These are phyloP conservation scores for Crematogaster levior DNA, from an alignment of 2,888 invertebrate species.

Conservation along the genomic window DNA sequence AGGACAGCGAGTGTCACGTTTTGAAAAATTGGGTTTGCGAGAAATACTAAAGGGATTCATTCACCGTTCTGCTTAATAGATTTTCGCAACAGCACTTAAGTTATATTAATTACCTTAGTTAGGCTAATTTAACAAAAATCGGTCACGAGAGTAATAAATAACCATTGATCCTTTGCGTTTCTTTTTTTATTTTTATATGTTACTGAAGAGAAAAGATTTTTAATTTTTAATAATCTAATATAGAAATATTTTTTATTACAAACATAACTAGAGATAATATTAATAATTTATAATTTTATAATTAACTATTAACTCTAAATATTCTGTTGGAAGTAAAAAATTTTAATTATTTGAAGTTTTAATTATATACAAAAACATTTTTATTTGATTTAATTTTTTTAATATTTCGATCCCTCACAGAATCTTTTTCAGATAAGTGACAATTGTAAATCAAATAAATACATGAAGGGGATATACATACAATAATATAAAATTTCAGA, in stretches of 20 bases:
- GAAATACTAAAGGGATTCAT: conserved; percentile 30
- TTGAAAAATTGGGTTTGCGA: conserved; percentile 46
- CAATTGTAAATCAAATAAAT: not conserved
- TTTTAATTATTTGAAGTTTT: not conserved
- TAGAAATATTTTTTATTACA: not conserved
- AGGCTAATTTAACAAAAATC: not conserved
- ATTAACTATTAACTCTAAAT: not conserved
- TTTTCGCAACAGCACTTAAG: conserved; percentile 26
- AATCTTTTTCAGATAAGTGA: not conserved
- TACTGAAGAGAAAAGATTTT: not conserved
- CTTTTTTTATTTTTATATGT: not conserved
- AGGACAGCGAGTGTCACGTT: conserved; percentile 29
- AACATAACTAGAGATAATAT: not conserved
- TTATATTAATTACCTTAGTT: not conserved
- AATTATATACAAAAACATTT: not conserved
- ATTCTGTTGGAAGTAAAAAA: not conserved
- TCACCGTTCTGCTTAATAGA: not conserved
- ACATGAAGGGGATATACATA: not conserved
- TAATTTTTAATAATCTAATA: not conserved
- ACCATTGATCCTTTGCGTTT: not conserved
- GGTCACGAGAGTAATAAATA: not conserved
- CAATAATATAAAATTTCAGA: not conserved
- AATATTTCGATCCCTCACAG: not conserved
- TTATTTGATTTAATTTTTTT: not conserved
- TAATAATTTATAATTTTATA: not conserved